Conservation (phyloP, 1,140 invertebrate genomes). For the Drosophila parvula region DNA sequence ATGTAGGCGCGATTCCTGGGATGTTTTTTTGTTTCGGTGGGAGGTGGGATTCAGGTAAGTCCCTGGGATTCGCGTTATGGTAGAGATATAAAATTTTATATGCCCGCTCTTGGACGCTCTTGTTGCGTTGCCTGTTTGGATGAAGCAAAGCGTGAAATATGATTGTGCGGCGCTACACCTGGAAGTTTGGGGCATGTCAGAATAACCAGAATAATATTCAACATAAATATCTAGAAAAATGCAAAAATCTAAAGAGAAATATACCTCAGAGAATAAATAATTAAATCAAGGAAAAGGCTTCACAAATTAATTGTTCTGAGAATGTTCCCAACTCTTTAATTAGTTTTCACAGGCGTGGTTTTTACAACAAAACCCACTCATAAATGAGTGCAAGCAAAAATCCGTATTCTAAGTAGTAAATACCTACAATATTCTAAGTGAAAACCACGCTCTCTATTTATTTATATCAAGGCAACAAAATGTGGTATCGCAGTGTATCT, state of each 20-base stretch:
- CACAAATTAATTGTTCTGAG: not conserved
- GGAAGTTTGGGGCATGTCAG: conserved; percentile 4
- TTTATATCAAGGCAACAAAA: not conserved
- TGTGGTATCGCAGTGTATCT: conserved; percentile 24
- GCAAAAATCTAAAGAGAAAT: not conserved
- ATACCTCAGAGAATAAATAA: not conserved
- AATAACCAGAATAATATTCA: too few relatives aligned
- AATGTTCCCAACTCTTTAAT: not conserved
- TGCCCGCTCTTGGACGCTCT: conserved; percentile 41
- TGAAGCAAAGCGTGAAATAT: conserved; percentile 80
- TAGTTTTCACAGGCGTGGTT: rapidly evolving
- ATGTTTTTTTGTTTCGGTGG: conserved; percentile 1
- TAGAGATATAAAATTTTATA: conserved; percentile 67
- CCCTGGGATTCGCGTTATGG: conserved; percentile 47
- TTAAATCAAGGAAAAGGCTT: too few relatives aligned
- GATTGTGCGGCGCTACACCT: conserved; percentile 60
- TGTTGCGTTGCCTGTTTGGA: conserved; percentile 54
- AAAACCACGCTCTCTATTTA: rapidly evolving
- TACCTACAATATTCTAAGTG: not conserved
- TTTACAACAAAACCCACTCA: not conserved
- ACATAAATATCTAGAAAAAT: not conserved
- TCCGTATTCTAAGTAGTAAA: too few relatives aligned
- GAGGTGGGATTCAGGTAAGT: conserved; percentile 30
- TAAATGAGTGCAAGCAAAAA: not conserved
- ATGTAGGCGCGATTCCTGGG: conserved; percentile 58